These are phyloP conservation scores for Trichonephila clavipes DNA, from an alignment of 1,140 invertebrate species.

Conservation along the genomic window DNA sequence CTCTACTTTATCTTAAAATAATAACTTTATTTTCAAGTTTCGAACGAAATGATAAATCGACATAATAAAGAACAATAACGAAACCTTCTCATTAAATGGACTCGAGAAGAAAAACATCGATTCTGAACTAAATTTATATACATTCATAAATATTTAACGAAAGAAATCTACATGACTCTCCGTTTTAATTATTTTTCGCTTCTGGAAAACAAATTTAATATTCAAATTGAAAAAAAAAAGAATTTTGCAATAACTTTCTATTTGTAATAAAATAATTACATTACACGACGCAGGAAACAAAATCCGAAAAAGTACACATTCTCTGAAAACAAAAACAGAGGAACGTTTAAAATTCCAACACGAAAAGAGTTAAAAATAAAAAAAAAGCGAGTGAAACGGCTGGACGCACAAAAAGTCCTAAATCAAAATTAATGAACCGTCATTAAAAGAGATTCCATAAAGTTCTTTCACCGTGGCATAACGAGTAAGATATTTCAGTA, in stretches of 20 bases:
- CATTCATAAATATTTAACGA: too few relatives aligned
- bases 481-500: slow-evolving; percentile 57
- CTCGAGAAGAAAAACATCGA: too few relatives aligned
- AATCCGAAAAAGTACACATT: not conserved
- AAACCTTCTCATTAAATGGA: too few relatives aligned
- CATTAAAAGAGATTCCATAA: slow-evolving; percentile 57
- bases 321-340: not conserved
- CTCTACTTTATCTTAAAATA: too few relatives aligned
- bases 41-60: too few relatives aligned
- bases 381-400: slow-evolving; percentile 1
- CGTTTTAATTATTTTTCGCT: too few relatives aligned
- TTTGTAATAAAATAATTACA: not conserved
- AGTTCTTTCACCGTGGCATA: slow-evolving; percentile 39
- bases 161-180: too few relatives aligned
- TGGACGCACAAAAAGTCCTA: slow-evolving; percentile 52
- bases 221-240: not conserved
- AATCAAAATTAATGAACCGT: slow-evolving; percentile 68
- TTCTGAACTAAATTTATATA: too few relatives aligned
- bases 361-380: slow-evolving; percentile 56
- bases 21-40: too few relatives aligned
- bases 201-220: too few relatives aligned
- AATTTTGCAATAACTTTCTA: not conserved
- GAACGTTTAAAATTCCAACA: slow-evolving; percentile 59
- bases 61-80: too few relatives aligned
- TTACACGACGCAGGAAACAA: not conserved